phyloP scores from a whole-genome alignment of 35 echinoderm and acorn worm genomes.

The Holothuria glaberrima region DNA sequence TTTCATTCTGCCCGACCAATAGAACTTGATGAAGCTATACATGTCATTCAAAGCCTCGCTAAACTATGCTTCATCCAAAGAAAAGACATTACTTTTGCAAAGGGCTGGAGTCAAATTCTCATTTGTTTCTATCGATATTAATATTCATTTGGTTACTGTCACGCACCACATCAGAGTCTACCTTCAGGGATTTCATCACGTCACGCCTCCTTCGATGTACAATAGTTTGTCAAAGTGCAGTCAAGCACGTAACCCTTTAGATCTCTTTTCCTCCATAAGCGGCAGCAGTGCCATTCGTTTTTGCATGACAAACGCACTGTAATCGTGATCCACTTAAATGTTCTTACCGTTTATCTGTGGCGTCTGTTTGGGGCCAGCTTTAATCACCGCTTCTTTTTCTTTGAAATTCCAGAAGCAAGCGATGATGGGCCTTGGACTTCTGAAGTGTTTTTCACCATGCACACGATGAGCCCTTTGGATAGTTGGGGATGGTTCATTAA shows the following conservation, averaged over 20 bases:
- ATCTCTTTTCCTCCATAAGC: conserved; percentile 2
- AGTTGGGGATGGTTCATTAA: too few relatives aligned
- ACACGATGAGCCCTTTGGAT: too few relatives aligned
- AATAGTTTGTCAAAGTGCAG: conserved; percentile 22
- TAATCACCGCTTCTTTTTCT: background rate
- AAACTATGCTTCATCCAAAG: too few relatives aligned
- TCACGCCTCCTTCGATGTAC: background rate
- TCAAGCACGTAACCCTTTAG: background rate
- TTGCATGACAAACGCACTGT: background rate
- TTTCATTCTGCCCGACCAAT: too few relatives aligned
- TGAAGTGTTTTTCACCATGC: background rate
- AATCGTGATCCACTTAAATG: background rate
- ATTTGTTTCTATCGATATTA: too few relatives aligned
- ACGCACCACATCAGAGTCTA: background rate
- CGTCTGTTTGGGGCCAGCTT: background rate
- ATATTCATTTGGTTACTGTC: background rate
- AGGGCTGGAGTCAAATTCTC: too few relatives aligned
- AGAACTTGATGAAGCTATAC: too few relatives aligned
- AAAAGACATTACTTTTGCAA: too few relatives aligned
- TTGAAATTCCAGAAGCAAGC: background rate
- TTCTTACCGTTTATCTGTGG: background rate
- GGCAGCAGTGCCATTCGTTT: background rate
- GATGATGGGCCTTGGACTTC: background rate
- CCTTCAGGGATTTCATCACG: background rate
- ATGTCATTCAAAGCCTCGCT: too few relatives aligned